Base-by-base conservation (phyloP, 2,113 vertebrate genomes). In the Neopipo cinnamomea region DNA sequence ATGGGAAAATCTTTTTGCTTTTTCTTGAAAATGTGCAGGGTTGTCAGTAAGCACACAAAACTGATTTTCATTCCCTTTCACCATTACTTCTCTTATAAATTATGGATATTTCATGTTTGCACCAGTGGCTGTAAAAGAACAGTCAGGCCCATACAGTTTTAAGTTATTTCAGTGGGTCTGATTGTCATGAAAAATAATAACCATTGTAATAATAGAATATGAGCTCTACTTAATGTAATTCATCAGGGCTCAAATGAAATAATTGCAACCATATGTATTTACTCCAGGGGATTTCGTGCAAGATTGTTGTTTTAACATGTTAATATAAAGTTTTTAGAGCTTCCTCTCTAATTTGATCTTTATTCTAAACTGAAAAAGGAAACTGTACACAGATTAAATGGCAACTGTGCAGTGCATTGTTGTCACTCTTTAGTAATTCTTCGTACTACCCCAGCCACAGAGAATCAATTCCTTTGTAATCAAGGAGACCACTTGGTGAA, bases 361-460 rank as follows among this genome's bases (percentile, higher is more conserved):
- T 87, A 93, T 73, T 84, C 49, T 80, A 86, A 77, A 63, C 79
- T 37, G 18, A 61, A 39, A 59, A 63, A 71, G 28, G 33, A 62
- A 88, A 77, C 18, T 42, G 8, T 49, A 72, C 27, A 47, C 35
- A 71, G 61, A 59, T 77, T 47, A 90, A 68, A 62, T 31, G n/a
- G 18, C 41, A 70, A 28, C 12, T 47, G 20, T 55, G 42, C 5
- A 4, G 24, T 71, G 16, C 56, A 66, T 12, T n/a, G 25, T 11
- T 63, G 9, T 67, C 6, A 21, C 9, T 72, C 65, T 72, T 39
- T 31, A 62, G 59, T 42, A 44, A 55, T 80, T 44, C n/a, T 89
- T 8, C 2, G 21, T 31, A 52, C 25, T 61, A 47, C 7, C 5
- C 18, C 20, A 78, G 28, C n/a, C 83, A 8, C 49, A 72, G 35